These are phyloP conservation scores for Teleopsis dalmanni DNA, from an alignment of 1,140 invertebrate species.

Conservation along the genomic window DNA sequence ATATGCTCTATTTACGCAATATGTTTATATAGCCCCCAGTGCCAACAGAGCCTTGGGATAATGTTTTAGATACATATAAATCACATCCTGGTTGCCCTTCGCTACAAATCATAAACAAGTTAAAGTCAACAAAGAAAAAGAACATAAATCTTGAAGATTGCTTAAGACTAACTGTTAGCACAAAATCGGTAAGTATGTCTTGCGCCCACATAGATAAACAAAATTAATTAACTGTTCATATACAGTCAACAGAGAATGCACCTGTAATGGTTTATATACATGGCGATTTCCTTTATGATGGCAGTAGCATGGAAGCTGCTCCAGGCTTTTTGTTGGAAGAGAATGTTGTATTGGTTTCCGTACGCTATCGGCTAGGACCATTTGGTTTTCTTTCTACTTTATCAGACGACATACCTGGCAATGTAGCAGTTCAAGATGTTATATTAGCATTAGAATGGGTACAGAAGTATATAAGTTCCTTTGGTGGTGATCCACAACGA, in stretches of 20 bases:
- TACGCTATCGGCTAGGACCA: conserved; percentile 47
- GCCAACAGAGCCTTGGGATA: conserved; percentile 44
- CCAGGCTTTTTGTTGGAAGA: conserved; percentile 44
- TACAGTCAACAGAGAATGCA: conserved; percentile 22
- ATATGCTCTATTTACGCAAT: neutral
- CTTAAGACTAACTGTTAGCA: conserved; percentile 28
- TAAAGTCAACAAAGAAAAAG: conserved; percentile 23
- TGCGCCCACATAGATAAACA: neutral
- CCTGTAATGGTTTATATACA: conserved; percentile 43
- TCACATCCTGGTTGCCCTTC: conserved; percentile 33
- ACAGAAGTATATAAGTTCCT: conserved; percentile 54
- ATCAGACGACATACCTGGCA: conserved; percentile 55
- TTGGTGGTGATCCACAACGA: conserved; percentile 58
- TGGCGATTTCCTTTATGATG: conserved; percentile 41
- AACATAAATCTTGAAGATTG: conserved; percentile 34
- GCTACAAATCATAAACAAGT: conserved; percentile 25
- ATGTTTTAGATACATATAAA: conserved; percentile 30
- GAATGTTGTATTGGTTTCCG: conserved; percentile 46
- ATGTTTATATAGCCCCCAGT: conserved; percentile 21
- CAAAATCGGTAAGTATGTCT: conserved; percentile 24
- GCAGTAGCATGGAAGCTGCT: conserved; percentile 27
- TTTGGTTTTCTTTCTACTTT: conserved; percentile 52
- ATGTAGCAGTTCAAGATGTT: conserved; percentile 59
- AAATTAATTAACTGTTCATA: neutral
- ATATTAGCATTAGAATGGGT: conserved; percentile 57